Base-by-base conservation (phyloP, 2,113 vertebrate species). In the Pygoscelis antarcticus region DNA sequence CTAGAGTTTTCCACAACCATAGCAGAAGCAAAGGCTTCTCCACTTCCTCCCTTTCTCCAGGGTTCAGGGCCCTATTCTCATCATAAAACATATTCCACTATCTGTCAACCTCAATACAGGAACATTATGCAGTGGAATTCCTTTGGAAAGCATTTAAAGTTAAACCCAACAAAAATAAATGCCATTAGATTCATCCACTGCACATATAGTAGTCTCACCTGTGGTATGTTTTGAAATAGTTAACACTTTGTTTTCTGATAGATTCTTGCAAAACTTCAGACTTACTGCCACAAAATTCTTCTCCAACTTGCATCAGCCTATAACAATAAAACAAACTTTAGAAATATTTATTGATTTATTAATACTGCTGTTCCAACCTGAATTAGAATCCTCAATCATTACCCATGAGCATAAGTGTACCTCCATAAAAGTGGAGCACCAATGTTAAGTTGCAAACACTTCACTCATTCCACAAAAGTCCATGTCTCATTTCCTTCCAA, bases 151-250 rank as follows among this genome's bases (percentile, higher is more conserved):
- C 2, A 9, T 9, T 51, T 32, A 25, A 70, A 90, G 30, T 38
- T 40, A 60, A 64, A 87, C 7, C 9, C 12, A 70, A 25, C 17
- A 71, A 62, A 40, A 77, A 58, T 8, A 84, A 91, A 60, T 9
- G 7, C 34, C 55, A 16, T 38, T 76, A 83, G 49, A 82, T 75
- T 86, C 8, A 66, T 40, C 18, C 44, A 83, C 55, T 83, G 22
- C 22, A 51, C 46, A 30, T n/a, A 60, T 1, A 61, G 17, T 34
- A 68, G 14, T 89, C 98, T 98, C 93, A 99, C 99, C 99, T 99
- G 98, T 99, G 99, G 96, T 99, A 99, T 89, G 99, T 99, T 95
- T 99, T 99, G 94, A 99, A 99, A 98, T 99, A 99, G 98, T 99
- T 99, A 71, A 99, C 98, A 29, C 99, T 99, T 97, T 99, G 99